phyloP scores from a whole-genome alignment of 2,797 vertebrate species.

The Lateolabrax maculatus region DNA sequence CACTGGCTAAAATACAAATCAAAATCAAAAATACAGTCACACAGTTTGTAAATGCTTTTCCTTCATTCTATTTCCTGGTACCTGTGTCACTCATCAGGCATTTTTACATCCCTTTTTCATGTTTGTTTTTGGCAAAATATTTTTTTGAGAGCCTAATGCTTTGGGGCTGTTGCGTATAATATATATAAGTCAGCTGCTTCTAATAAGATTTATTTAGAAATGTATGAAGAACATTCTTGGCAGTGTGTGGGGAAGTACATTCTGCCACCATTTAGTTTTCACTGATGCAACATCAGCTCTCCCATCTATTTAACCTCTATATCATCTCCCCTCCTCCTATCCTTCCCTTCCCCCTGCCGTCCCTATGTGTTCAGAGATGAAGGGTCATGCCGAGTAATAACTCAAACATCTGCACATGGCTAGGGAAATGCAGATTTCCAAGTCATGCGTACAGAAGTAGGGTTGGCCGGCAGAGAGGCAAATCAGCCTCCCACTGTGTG shows the following conservation, averaged over 20 bases:
- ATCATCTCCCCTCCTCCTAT: not conserved
- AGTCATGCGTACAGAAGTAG: slow-evolving; percentile 25
- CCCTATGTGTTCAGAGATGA: slow-evolving; percentile 8
- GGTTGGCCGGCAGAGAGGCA: not conserved
- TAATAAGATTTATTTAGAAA: not conserved
- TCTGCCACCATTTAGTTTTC: not conserved
- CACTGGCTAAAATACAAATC: too few relatives aligned
- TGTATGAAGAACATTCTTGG: too few relatives aligned
- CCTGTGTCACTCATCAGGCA: not conserved
- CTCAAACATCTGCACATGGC: slow-evolving; percentile 47
- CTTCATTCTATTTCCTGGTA: not conserved
- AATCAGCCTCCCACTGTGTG: slow-evolving; percentile 31
- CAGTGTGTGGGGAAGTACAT: not conserved
- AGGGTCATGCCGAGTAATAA: slow-evolving; percentile 21
- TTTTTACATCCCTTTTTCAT: not conserved
- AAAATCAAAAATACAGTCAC: too few relatives aligned
- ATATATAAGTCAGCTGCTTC: not conserved
- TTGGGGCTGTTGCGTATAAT: too few relatives aligned
- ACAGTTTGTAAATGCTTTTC: not conserved
- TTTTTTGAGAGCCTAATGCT: not conserved
- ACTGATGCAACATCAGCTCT: slow-evolving; percentile 13
- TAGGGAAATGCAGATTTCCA: slow-evolving; percentile 42
- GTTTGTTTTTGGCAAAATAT: not conserved
- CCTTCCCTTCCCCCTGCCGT: not conserved
- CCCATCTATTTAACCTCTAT: slow-evolving; percentile 19